phyloP scores from a whole-genome alignment of 2,113 vertebrate species.

The Alectura lathami region DNA sequence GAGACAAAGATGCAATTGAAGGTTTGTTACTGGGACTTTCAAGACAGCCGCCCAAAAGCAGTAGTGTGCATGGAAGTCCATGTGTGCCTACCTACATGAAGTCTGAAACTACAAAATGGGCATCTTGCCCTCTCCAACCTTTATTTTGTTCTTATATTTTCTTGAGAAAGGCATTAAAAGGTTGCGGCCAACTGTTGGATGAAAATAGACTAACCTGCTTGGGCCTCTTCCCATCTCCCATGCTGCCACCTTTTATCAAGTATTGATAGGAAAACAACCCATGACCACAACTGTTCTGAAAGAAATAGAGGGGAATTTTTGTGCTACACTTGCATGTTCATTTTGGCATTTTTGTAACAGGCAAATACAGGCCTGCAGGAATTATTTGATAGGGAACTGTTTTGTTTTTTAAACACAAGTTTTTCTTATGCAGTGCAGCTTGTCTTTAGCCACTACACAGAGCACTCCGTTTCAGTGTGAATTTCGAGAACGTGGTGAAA shows the following conservation, averaged over 20 bases:
- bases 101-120: neutral
- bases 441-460: neutral
- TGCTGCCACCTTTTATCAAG: neutral
- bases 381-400: neutral
- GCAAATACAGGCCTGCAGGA: neutral
- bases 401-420: neutral
- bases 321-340: neutral
- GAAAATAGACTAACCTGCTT: neutral
- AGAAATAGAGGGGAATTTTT: neutral
- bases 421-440: neutral
- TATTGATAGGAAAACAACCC: neutral
- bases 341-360: neutral
- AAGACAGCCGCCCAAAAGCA: neutral
- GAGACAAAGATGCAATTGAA: neutral
- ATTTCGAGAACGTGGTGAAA: neutral
- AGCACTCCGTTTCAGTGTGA: neutral
- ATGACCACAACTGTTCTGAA: neutral
- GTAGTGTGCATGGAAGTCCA: fast-evolving
- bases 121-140: neutral
- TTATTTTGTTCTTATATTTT: neutral
- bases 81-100: neutral
- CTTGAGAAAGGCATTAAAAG: neutral
- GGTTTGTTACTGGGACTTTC: neutral
- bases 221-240: fast-evolving
- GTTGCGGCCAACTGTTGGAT: neutral